Evolutionary conservation across 64 coral and sea anemone species (phyloP), one percentile per base, ranked within the genome.

Genomic region (Exaiptasia diaphana): DNA sequence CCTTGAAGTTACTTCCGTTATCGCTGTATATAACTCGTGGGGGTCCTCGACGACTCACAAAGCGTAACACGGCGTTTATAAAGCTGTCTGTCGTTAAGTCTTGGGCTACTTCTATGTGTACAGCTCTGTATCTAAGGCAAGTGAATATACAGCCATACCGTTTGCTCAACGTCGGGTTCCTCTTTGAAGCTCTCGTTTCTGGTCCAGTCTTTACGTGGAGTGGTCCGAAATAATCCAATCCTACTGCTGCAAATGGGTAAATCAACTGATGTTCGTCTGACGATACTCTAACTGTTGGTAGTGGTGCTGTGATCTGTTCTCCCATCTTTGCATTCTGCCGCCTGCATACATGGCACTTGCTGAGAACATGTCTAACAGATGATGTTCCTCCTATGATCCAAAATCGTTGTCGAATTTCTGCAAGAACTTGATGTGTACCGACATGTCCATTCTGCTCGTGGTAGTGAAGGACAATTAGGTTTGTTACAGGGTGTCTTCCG

Each of bases 361-460:
- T 84, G 15, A 85, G 73, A 49, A 91, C 64, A 21, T 73, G 74
- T 57, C 53, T 91, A 15, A 91, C 73, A 35, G 71, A 77, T 21
- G 88, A 91, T 27, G 45, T 58, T 67, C 71, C 88, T 12, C 37
- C 73, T 1, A 83, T 58, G 7, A 91, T 74, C 89, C 81, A 85
- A 76, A 50, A 79, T 2, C 67, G 73, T 32, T 91, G 73, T 61
- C 81, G 67, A 20, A 83, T 79, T 12, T 79, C 65, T 9, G 81
- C 67, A 15, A 92, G n/a, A 4, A 79, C 82, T 63, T 92, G 81
- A 38, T 92, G 35, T 33, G 40, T 81, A 29, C 82, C 82, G 3
- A 74, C 68, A 24, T 81, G 75, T 52, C 81, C 75, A 53, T 85
- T 80, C 27, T 45, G 35, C 25, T 53, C 27, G 41, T 86, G 82